Conservation (phyloP, 2,113 vertebrate species). For the Synchiropus splendidus region DNA sequence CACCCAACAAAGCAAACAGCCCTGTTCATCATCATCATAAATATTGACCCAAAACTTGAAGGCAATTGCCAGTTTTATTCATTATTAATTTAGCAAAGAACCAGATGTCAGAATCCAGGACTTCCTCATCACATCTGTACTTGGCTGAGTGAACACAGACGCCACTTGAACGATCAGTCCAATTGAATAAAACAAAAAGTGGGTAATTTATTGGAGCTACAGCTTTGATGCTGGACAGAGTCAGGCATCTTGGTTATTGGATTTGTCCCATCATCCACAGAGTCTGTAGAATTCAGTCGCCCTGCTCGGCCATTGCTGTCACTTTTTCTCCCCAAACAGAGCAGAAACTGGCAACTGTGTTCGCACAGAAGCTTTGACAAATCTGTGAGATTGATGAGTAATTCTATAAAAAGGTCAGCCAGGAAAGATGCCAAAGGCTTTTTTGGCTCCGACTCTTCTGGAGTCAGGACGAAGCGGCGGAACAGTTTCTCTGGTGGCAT, state of each 20-base stretch:
- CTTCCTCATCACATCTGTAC: slow-evolving; percentile 2
- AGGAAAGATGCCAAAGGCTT: slow-evolving; percentile 27
- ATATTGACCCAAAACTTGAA: too few species aligned
- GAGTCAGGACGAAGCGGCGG: slow-evolving; percentile 17
- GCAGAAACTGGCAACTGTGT: not conserved
- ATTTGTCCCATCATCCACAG: slow-evolving; percentile 31
- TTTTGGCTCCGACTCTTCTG: slow-evolving; percentile 15
- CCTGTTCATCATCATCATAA: too few species aligned
- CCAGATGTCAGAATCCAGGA: slow-evolving; percentile 4
- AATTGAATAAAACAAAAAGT: slow-evolving; percentile 35
- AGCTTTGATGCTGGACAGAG: slow-evolving; percentile 13
- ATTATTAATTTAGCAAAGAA: not conserved
- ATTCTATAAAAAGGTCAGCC: slow-evolving; percentile 21
- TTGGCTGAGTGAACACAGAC: slow-evolving; percentile 29
- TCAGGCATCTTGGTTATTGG: slow-evolving; percentile 25
- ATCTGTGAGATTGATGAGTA: slow-evolving; percentile 11
- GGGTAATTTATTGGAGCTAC: slow-evolving; percentile 25
- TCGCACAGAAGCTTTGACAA: slow-evolving; percentile 1
- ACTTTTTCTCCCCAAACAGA: not conserved
- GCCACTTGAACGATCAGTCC: slow-evolving; percentile 18
- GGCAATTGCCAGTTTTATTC: too few species aligned
- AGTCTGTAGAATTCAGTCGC: slow-evolving; percentile 26
- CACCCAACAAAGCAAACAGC: too few species aligned
- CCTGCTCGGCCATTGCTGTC: slow-evolving; percentile 8
- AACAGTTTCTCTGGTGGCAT: slow-evolving; percentile 2